Percentiles rank a stretch among this genome's conserved stretches.
phyloP scores from a whole-genome alignment of 35 echinoderm and acorn worm species.

The Ophioderma brevispina region DNA sequence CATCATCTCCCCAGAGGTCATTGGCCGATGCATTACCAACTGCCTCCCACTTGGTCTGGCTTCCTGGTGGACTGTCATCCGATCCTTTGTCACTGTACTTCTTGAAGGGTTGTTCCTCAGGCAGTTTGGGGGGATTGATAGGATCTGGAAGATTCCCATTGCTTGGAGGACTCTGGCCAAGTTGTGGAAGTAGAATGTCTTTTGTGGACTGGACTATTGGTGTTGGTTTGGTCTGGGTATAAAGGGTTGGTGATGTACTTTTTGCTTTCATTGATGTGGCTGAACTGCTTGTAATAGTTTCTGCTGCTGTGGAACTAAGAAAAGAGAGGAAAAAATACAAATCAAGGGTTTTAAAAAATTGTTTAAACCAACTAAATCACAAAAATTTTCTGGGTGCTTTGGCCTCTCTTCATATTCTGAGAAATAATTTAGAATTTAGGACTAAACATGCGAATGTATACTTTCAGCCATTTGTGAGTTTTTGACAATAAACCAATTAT shows the following conservation, averaged over 20 bases:
- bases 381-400: no score
- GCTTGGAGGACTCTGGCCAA: not conserved
- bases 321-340: not conserved
- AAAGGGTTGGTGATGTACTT: not conserved
- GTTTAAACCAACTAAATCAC: no score
- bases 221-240: not conserved
- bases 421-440: no score
- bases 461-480: no score
- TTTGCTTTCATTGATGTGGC: not conserved
- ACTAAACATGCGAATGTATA: no score
- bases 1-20: not conserved
- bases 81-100: not conserved
- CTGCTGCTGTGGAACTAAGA: not conserved
- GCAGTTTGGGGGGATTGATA: no score
- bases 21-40: not conserved
- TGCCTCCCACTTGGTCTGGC: not conserved
- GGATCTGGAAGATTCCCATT: no score
- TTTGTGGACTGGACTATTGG: not conserved
- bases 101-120: not conserved
- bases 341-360: no score
- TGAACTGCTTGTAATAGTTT: not conserved
- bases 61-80: not conserved
- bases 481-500: no score
- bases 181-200: not conserved
- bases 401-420: no score